A percentile compares a stretch with the other conserved stretches of the same genome.
phyloP scores from a whole-genome alignment of 2,888 invertebrate species.

The Lasius fuliginosus region DNA sequence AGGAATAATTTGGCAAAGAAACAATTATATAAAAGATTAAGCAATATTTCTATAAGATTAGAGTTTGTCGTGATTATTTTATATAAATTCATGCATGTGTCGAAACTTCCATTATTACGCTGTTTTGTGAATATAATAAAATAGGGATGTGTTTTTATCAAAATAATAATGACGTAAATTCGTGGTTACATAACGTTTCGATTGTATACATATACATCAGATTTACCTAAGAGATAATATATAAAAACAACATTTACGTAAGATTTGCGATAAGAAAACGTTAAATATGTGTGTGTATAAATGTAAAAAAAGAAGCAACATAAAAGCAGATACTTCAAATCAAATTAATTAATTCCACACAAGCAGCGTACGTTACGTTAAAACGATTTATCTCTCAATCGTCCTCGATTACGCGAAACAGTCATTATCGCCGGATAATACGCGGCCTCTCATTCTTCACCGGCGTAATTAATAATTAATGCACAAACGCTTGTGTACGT shows the following conservation, averaged over 20 bases:
- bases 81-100: neutral
- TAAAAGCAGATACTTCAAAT: neutral
- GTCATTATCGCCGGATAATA: slow-evolving; percentile 30
- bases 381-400: slow-evolving; percentile 50
- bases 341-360: slow-evolving; percentile 32
- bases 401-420: slow-evolving; percentile 36
- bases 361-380: slow-evolving; percentile 16
- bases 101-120: neutral
- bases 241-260: slow-evolving; percentile 29
- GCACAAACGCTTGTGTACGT: slow-evolving; percentile 61
- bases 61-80: neutral
- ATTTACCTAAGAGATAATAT: slow-evolving; percentile 7
- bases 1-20: neutral
- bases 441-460: slow-evolving; percentile 38
- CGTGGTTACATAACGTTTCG: neutral
- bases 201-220: neutral
- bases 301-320: neutral
- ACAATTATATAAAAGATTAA: neutral
- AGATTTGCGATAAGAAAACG: neutral
- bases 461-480: slow-evolving; percentile 67
- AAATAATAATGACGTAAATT: slow-evolving; percentile 18
- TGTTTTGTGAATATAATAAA: neutral
- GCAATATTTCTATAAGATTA: neutral
- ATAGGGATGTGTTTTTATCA: neutral
- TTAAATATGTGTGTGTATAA: neutral